Evolutionary conservation across 2,888 invertebrate genomes (phyloP), one percentile per base, ranked within the genome.

Genomic region (Drosophila borborema): DNA sequence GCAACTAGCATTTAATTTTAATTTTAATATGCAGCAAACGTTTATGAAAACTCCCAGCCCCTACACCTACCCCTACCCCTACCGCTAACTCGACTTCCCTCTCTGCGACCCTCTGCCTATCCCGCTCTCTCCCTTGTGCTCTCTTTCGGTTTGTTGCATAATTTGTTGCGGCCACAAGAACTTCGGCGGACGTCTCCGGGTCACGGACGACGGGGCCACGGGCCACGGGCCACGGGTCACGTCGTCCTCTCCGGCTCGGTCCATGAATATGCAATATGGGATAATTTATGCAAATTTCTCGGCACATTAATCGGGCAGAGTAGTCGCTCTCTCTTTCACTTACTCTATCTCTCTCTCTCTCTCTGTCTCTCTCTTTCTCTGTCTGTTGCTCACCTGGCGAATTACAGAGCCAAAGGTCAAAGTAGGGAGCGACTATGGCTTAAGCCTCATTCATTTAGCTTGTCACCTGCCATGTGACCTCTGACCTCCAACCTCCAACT

Each of bases 221-320:
- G 53, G 36, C 6, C 38, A 54, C 38, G 86, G 87, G 36, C 6
- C 38, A 54, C 38, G 86, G 87, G 89, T 81, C 88, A 84, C 82
- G 87, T 81, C 67, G 84, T 51, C 51, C 51, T 51, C 51, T 54
- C 40, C 45, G 63, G 82, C 73, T 72, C 76, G 79, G 55, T 10
- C 54, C 89, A 93, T 93, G 92, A 93, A 93, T 93, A 92, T 92
- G 91, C 92, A 92, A 92, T 91, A 84, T 88, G 92, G 92, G 92
- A 93, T 93, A 93, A 93, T 93, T 93, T 93, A 93, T 93, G 93
- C 82, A 92, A 93, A 93, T 92, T 91, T 78, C 76, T 64, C 38
- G 88, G 74, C 86, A 83, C 89, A 91, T 92, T 92, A 92, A 92
- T 92, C 90, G 91, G 89, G 92, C 86, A 83, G 63, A 41, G 73